Conservation (phyloP, 2,888 invertebrate species). For the Drosophila rubida region DNA sequence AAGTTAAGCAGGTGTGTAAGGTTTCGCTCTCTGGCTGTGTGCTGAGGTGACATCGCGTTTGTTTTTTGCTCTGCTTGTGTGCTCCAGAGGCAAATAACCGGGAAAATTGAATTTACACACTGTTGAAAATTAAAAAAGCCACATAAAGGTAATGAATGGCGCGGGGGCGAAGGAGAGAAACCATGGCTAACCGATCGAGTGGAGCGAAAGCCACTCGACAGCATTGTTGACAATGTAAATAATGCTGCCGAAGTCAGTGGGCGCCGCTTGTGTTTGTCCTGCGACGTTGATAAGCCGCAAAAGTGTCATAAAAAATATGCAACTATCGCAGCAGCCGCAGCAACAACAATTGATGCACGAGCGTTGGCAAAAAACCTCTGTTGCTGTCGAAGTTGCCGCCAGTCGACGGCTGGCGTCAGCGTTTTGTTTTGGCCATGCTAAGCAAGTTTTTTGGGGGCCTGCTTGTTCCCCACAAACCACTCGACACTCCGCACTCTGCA, state of each 20-base stretch:
- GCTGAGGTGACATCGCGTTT: constrained; percentile 43
- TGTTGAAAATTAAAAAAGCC: constrained; percentile 36
- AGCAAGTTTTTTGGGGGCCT: constrained; percentile 52
- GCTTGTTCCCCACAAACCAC: background rate
- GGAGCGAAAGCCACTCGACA: constrained; percentile 61
- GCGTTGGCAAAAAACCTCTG: constrained; percentile 10
- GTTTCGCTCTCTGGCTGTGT: constrained; percentile 1
- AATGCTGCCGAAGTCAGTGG: constrained; percentile 46
- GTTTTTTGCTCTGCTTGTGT: background rate
- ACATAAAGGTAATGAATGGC: background rate
- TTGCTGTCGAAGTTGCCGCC: constrained; percentile 16
- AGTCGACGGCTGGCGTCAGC: constrained; percentile 52
- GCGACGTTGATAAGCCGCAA: constrained; percentile 79
- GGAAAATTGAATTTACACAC: constrained; percentile 64
- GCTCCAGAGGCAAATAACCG: constrained; percentile 45
- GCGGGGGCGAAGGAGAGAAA: constrained; percentile 2
- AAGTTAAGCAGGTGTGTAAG: constrained; percentile 44
- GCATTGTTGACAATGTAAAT: constrained; percentile 77
- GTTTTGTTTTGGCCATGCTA: constrained; percentile 72
- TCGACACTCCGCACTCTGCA: background rate
- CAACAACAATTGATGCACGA: background rate
- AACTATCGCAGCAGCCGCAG: constrained; percentile 48
- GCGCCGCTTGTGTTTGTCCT: constrained; percentile 59
- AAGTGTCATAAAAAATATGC: constrained; percentile 80
- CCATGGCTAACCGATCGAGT: constrained; percentile 46